Evolutionary conservation across 1,140 invertebrate species (phyloP), one percentile per base, ranked within the genome.

Genomic region (Tachypleus tridentatus): DNA sequence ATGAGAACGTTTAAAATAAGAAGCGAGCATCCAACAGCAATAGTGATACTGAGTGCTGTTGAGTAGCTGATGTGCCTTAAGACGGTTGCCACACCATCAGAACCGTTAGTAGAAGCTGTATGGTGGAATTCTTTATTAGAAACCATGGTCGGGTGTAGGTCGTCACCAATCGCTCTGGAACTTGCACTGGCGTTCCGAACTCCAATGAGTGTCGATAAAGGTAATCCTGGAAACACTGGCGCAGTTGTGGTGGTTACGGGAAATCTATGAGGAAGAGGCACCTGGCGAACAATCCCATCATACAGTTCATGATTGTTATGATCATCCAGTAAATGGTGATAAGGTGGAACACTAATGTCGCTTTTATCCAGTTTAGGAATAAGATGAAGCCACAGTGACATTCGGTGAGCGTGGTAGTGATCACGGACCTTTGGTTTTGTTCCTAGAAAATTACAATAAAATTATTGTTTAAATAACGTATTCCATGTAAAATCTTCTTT

Each of bases 1-100:
- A 97, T 93, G 1, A 97, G 81, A 5, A 96, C 85, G 75, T 98
- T 97, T 3, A 97, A 81, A 6, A 97, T 81, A 4, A 98, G 80
- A 5, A 95, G 81, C 57, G 89, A 86, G 73, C 89, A 93, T 0
- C 94, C 94, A 3, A 97, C 88, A 0, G 90, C 91, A 62, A 97
- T 91, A 0, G 92, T 96, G 4, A 96, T 87, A n/a, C 88, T 89
- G 1, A 96, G 78, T 0, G 90, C 91, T 0, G 91, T 92, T 0
- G 89, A 92, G 76, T 93, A 93, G 51, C 87, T 89, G 71, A 90
- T 70, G 4, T 73, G 63, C 57, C 72, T 71, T 49, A 72, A 63
- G 4, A 72, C 66, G 67, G 73, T 71, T 5, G 66, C 63, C 53
- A 69, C 49, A 54, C 58, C 47, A 48, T 66, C 62, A 5, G 65